Evolutionary conservation across 2,888 invertebrate genomes (phyloP).

Genomic region (Stenodema calcarata): DNA sequence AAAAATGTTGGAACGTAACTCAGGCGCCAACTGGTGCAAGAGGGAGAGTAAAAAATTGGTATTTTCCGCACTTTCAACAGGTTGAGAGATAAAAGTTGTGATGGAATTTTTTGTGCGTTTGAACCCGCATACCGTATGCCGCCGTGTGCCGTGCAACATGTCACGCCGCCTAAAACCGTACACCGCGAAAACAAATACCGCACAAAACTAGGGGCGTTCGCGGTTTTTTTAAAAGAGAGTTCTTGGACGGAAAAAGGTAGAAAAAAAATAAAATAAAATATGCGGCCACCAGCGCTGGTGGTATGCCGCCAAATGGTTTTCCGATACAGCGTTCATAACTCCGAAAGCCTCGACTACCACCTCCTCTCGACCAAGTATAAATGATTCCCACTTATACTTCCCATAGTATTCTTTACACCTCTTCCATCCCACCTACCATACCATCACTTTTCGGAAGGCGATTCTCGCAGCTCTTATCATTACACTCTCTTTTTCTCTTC

Average conservation of each 20-base stretch:
- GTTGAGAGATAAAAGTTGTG: not conserved
- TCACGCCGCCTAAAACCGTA: not conserved
- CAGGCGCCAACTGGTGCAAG: too few relatives aligned
- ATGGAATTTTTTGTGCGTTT: not conserved
- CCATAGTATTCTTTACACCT: not conserved
- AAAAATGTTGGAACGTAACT: too few relatives aligned
- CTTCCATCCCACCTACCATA: not conserved
- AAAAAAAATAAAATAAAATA: slow-evolving; percentile 13
- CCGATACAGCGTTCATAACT: slow-evolving; percentile 44
- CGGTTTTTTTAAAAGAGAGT: not conserved
- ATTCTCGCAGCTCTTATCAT: not conserved
- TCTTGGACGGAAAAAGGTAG: not conserved
- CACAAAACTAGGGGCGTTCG: not conserved
- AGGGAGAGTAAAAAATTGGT: too few relatives aligned
- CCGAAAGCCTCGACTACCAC: slow-evolving; percentile 23
- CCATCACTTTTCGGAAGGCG: not conserved
- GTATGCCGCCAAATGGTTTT: slow-evolving; percentile 47
- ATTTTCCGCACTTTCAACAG: not conserved
- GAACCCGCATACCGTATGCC: not conserved
- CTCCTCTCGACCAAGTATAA: slow-evolving; percentile 11
- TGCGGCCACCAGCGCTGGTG: slow-evolving; percentile 21
- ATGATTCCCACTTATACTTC: slow-evolving; percentile 1
- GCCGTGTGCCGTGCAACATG: not conserved
- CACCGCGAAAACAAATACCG: not conserved
- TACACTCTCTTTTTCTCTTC: not conserved